Evolutionary conservation across 2,113 vertebrate species (phyloP), one percentile per base, ranked within the genome.

Genomic region (Scomber scombrus): DNA sequence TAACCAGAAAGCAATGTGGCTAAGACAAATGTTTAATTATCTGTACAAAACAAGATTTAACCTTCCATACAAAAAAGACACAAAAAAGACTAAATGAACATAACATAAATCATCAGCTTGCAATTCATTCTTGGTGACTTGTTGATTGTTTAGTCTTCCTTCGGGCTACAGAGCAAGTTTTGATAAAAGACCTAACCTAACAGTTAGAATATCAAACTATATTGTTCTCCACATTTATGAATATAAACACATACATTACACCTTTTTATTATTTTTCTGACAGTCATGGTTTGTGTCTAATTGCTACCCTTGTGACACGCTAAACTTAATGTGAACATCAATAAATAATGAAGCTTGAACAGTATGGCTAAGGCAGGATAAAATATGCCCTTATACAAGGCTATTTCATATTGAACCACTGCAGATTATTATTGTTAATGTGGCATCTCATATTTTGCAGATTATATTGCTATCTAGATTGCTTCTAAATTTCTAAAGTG

Each of bases 71-170:
- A 26, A 26, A 26, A 26, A 26, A 26, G 23, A 26, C 23, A 26
- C 23, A 26, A 26, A 26, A 26, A 26, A 26, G 23, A 26, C 23
- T 26, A 26, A 26, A 26, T 26, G 23, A 26, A 26, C 23, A 26
- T 26, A 26, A 26, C 23, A 26, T 26, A 26, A 26, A 26, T 54
- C 55, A 78, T 43, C 11, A 64, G 62, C 31, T 60, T 60, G 40
- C 15, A 50, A 56, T 72, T 68, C 18, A 73, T 70, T 72, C 49
- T 5, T 12, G 29, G n/a, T 23, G 50, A 54, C 71, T 75, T 79
- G 70, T 75, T 79, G 70, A 75, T 73, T 75, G 69, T 76, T 54
- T 45, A 76, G 29, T 47, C 40, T 56, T 62, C 4, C 75, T 75
- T 43, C 61, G 68, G 55, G 62, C 50, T 49, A 15, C 65, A 58